These are phyloP conservation scores for Gallinago nigripennis DNA, from an alignment of 2,797 vertebrate genomes.

Conservation along the genomic window DNA sequence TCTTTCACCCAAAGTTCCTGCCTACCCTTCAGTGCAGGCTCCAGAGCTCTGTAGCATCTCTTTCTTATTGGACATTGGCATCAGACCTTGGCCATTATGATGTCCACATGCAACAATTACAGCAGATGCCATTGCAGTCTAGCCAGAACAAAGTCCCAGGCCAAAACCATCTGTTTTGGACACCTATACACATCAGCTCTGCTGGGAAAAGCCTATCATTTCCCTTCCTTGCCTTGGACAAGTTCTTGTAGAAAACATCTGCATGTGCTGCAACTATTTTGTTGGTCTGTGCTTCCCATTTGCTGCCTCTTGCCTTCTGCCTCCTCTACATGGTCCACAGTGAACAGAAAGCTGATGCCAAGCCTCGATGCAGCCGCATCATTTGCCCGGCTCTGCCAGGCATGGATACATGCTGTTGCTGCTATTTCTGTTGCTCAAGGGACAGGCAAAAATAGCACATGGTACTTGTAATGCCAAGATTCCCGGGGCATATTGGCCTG, in stretches of 20 bases:
- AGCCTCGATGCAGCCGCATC: background rate
- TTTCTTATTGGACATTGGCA: background rate
- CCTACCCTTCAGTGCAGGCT: background rate
- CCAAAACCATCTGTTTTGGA: background rate
- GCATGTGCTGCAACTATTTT: background rate
- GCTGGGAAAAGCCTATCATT: background rate
- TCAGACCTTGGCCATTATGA: background rate
- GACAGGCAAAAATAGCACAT: slow-evolving; percentile 43
- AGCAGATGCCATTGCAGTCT: background rate
- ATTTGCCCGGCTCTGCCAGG: background rate
- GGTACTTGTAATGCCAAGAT: slow-evolving; percentile 46
- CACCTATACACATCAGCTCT: background rate
- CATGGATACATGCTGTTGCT: background rate
- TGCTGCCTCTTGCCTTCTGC: background rate
- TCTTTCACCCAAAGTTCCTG: background rate
- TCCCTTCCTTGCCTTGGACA: background rate
- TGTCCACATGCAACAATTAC: background rate
- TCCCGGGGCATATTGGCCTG: slow-evolving; percentile 53
- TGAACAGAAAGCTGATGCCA: background rate
- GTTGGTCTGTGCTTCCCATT: background rate
- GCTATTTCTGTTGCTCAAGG: slow-evolving; percentile 58
- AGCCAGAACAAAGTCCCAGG: background rate
- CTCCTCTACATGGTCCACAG: background rate
- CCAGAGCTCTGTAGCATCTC: background rate
- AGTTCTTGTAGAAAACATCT: background rate